These are phyloP conservation scores for Cepphus grylle DNA, from an alignment of 2,113 vertebrate species.

Conservation along the genomic window DNA sequence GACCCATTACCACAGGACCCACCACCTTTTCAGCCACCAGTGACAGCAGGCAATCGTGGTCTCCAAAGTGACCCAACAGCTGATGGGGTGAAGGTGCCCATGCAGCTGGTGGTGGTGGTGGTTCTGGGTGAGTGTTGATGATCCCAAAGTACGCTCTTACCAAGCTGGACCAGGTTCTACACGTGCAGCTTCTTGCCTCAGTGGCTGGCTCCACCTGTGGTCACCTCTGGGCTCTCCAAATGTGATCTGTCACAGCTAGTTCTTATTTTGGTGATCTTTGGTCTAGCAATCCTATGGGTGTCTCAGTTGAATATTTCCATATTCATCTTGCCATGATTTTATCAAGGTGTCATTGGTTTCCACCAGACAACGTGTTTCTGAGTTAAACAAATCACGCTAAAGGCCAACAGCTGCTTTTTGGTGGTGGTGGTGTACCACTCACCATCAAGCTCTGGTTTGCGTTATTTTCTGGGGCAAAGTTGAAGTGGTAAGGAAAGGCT, in stretches of 20 bases:
- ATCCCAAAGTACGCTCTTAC: neutral
- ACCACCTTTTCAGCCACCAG: neutral
- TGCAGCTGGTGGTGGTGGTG: neutral
- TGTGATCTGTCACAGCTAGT: neutral
- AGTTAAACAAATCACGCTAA: neutral
- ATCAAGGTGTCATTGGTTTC: neutral
- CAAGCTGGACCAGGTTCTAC: neutral
- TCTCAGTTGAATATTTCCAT: neutral
- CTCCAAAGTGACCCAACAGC: fast-evolving
- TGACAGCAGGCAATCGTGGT: too few relatives aligned
- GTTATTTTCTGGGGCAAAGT: neutral
- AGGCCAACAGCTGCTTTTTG: neutral
- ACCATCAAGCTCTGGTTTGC: neutral
- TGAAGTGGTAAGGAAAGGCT: neutral
- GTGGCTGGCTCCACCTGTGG: neutral
- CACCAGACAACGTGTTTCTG: neutral
- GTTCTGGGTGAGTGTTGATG: neutral
- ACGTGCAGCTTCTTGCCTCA: neutral
- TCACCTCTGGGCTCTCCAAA: neutral
- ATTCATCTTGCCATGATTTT: neutral
- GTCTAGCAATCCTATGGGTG: neutral
- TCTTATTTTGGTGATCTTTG: neutral
- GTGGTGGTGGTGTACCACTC: neutral
- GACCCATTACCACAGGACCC: neutral
- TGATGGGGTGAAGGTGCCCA: neutral